A percentile compares a stretch with the other conserved stretches of the same genome.
These are phyloP conservation scores for Smutsia gigantea DNA, from an alignment of 2,797 vertebrate species.

Conservation along the genomic window DNA sequence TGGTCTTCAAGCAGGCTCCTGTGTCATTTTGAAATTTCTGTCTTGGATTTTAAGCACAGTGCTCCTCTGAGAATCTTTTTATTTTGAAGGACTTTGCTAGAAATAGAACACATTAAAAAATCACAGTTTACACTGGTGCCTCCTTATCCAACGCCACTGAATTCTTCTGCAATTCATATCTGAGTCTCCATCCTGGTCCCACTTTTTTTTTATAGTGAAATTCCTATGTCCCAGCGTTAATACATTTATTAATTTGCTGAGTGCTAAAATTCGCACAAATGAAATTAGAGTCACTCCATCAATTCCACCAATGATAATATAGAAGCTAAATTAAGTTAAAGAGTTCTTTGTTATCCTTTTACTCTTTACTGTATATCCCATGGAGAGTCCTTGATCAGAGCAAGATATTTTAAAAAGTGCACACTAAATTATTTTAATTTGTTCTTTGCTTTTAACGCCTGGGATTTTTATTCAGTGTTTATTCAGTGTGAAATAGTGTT, in stretches of 20 bases:
- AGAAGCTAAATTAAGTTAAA: background rate
- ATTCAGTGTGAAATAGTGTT: background rate
- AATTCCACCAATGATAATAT: background rate
- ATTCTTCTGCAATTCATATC: background rate
- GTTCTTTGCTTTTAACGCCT: background rate
- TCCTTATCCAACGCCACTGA: background rate
- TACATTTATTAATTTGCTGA: background rate
- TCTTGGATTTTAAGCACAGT: background rate
- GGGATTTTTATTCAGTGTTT: too few relatives aligned
- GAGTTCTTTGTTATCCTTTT: background rate
- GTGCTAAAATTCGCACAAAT: background rate
- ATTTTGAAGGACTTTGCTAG: background rate
- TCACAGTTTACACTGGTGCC: background rate
- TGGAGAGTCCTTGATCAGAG: background rate
- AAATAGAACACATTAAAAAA: background rate
- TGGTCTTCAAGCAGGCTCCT: background rate
- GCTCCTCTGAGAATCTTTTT: background rate
- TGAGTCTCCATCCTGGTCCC: background rate
- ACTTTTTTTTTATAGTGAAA: background rate
- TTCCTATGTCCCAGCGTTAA: background rate
- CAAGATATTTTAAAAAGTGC: too few relatives aligned
- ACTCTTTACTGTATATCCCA: background rate
- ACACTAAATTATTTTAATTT: background rate
- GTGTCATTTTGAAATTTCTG: background rate
- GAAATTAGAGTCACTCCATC: background rate